Percentiles rank a stretch among this genome's conserved stretches.
Conservation (phyloP, 2,888 invertebrate genomes). For the Branchipolynoe longqiensis region DNA sequence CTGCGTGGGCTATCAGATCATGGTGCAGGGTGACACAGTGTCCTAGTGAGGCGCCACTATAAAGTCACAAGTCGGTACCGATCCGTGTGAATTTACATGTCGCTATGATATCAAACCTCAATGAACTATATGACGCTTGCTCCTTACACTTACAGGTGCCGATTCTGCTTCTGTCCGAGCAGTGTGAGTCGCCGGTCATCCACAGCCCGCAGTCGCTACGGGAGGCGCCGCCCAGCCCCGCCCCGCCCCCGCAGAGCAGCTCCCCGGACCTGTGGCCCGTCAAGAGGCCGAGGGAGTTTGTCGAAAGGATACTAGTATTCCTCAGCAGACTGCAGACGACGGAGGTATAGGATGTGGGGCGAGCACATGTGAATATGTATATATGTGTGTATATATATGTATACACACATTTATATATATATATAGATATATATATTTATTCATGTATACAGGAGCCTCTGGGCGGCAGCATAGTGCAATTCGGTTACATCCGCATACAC, state of each 20-base stretch:
- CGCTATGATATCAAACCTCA: too few relatives aligned
- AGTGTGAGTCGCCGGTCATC: neutral
- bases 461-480: too few relatives aligned
- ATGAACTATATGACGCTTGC: too few relatives aligned
- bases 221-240: neutral
- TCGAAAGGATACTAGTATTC: conserved; percentile 27
- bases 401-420: neutral
- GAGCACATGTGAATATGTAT: too few relatives aligned
- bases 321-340: conserved; percentile 14
- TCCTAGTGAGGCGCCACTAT: too few relatives aligned
- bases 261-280: conserved; percentile 27
- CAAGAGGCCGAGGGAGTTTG: conserved; percentile 30
- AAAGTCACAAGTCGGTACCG: too few relatives aligned
- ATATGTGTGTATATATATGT: neutral
- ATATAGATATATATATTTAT: neutral
- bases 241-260: too few relatives aligned
- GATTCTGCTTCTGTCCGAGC: neutral
- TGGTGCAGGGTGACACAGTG: too few relatives aligned
- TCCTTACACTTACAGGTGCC: neutral
- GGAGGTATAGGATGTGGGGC: neutral
- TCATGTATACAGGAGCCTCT: too few relatives aligned
- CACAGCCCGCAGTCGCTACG: neutral
- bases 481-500: too few relatives aligned
- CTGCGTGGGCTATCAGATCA: too few relatives aligned
- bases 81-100: too few relatives aligned